These are phyloP conservation scores for Oikopleura vanhoeffeni DNA, from an alignment of 23 tunicate genomes.

Conservation along the genomic window DNA sequence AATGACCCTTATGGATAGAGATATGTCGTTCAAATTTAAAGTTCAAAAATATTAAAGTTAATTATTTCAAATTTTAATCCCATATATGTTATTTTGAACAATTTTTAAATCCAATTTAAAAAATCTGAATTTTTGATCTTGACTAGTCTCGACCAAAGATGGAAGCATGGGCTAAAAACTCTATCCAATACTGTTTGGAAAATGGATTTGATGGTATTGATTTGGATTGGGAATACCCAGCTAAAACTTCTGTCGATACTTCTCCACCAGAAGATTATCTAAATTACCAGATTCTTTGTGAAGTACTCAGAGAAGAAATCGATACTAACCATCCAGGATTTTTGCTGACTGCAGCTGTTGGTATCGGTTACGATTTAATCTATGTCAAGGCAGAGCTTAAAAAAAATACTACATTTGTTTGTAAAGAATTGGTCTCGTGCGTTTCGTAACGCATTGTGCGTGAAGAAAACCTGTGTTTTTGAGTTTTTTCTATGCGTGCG, in stretches of 20 bases:
- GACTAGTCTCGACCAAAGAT: background rate
- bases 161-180: conserved; percentile 21
- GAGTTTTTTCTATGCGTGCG: too few species aligned
- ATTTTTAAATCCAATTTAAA: too few species aligned
- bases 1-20: too few species aligned
- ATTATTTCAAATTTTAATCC: too few species aligned
- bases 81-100: too few species aligned
- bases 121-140: too few species aligned
- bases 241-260: conserved; percentile 28
- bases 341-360: conserved; percentile 64
- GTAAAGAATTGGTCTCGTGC: too few species aligned
- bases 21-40: too few species aligned
- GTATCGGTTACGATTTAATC: conserved; percentile 39
- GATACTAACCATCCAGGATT: conserved; percentile 18
- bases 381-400: conserved; percentile 47
- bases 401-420: too few species aligned
- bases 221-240: conserved; percentile 97
- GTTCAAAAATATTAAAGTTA: too few species aligned
- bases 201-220: conserved; percentile 87
- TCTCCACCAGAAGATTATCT: conserved; percentile 68
- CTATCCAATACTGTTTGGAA: conserved; percentile 33
- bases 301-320: background rate
- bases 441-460: too few species aligned
- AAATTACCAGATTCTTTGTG: conserved; percentile 9
- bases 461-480: too few species aligned